Evolutionary conservation across 2,113 vertebrate species (phyloP).

Genomic region (Actinemys pallida): DNA sequence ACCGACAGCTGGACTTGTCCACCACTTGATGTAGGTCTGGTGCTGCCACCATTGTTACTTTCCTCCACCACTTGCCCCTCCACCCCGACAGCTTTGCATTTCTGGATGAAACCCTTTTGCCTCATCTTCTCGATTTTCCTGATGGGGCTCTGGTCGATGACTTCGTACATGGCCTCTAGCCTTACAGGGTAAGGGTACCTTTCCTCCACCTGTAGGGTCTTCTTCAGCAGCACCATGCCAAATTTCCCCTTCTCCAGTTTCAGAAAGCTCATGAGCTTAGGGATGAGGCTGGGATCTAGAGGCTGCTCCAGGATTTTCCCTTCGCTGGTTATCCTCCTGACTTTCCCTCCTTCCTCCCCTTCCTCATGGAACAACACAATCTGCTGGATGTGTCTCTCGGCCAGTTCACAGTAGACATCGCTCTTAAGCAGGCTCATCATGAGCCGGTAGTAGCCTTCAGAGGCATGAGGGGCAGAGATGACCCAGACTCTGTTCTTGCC

Average conservation of each 20-base stretch:
- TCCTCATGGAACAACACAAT: slow-evolving; percentile 95
- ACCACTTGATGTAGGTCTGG: slow-evolving; percentile 22
- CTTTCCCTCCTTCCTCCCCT: slow-evolving; percentile 90
- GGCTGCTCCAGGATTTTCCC: slow-evolving; percentile 93
- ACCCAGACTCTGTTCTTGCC: slow-evolving; percentile 95
- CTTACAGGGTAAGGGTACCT: slow-evolving; percentile 96
- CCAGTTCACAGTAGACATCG: slow-evolving; percentile 95
- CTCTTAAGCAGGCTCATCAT: slow-evolving; percentile 97
- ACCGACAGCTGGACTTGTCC: slow-evolving; percentile 72
- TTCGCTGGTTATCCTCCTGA: slow-evolving; percentile 90
- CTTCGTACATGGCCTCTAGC: slow-evolving; percentile 96
- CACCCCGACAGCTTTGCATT: slow-evolving; percentile 92
- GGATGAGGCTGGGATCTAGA: slow-evolving; percentile 89
- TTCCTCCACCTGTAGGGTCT: slow-evolving; percentile 96
- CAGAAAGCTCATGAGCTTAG: slow-evolving; percentile 93
- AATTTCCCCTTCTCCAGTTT: slow-evolving; percentile 98
- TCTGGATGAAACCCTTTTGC: slow-evolving; percentile 96
- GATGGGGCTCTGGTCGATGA: slow-evolving; percentile 93
- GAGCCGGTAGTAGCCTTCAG: slow-evolving; percentile 95
- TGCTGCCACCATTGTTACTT: slow-evolving; percentile 52
- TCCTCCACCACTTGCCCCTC: slow-evolving; percentile 92
- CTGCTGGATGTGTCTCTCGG: slow-evolving; percentile 95
- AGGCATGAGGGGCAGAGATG: slow-evolving; percentile 93
- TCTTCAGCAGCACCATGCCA: slow-evolving; percentile 95
- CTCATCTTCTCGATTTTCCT: slow-evolving; percentile 92